These are phyloP conservation scores for Girardia tigrina DNA, from an alignment of 2,888 invertebrate genomes.

Conservation along the genomic window DNA sequence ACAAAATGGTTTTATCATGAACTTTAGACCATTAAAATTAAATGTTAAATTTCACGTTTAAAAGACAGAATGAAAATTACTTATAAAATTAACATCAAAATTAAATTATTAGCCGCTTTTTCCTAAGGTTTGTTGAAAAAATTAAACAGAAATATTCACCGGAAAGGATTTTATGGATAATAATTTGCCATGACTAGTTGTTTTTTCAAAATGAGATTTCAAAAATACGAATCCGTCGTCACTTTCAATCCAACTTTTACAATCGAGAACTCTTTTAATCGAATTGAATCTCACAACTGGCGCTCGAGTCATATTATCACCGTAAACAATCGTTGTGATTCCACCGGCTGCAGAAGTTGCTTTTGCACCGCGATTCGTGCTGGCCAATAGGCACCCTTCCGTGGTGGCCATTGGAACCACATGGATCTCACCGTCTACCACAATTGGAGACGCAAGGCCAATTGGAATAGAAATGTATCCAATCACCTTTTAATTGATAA, in stretches of 20 bases:
- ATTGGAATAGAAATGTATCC: background rate
- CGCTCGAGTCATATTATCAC: conserved; percentile 82
- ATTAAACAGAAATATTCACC: conserved; percentile 21
- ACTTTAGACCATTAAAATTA: too few species aligned
- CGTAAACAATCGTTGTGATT: background rate
- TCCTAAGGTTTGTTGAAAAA: too few species aligned
- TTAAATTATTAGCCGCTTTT: too few species aligned
- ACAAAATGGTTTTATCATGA: too few species aligned
- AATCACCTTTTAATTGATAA: background rate
- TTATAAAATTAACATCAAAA: too few species aligned
- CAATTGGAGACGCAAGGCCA: background rate
- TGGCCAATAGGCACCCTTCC: conserved; percentile 16
- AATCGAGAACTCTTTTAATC: conserved; percentile 27
- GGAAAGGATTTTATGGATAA: conserved; percentile 26
- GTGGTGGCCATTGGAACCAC: background rate
- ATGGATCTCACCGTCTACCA: background rate
- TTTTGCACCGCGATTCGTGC: background rate
- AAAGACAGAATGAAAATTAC: too few species aligned
- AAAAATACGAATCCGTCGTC: conserved; percentile 63
- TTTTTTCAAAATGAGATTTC: conserved; percentile 74
- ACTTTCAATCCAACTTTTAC: conserved; percentile 34
- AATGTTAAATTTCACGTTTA: too few species aligned
- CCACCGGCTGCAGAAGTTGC: background rate
- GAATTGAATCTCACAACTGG: conserved; percentile 73
- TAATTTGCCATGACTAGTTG: conserved; percentile 57